A percentile compares a stretch with the other conserved stretches of the same genome.
Conservation (phyloP, 2,797 vertebrate species). For the Meriones psammophilus region DNA sequence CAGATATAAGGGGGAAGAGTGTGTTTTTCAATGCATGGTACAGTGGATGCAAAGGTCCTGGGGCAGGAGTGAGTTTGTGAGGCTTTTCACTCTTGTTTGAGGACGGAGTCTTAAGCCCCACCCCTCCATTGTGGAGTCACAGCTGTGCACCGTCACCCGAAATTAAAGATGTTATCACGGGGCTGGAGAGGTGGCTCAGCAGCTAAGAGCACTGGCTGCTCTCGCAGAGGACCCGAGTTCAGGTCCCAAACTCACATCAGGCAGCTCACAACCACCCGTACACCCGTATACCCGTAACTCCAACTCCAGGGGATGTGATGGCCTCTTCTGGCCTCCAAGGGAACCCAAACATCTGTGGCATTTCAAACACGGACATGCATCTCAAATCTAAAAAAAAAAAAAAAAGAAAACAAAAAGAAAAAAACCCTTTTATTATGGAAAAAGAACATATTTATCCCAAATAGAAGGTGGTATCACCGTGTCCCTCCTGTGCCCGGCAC, state of each 20-base stretch:
- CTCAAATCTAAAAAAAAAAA: not conserved
- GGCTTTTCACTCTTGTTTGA: not conserved
- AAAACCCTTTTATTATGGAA: not conserved
- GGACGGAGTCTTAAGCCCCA: not conserved
- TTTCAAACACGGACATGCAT: no score
- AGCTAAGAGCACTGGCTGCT: not conserved
- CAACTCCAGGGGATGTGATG: not conserved
- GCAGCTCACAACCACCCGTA: not conserved
- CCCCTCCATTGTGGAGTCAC: not conserved
- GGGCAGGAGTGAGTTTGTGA: not conserved
- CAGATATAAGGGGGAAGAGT: fast-evolving
- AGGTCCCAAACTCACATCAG: not conserved
- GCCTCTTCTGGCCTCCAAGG: not conserved
- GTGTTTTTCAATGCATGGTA: no score
- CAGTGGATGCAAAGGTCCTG: not conserved
- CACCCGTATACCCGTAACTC: not conserved
- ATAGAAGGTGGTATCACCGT: not conserved
- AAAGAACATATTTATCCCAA: not conserved
- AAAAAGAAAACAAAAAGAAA: no score
- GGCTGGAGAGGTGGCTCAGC: not conserved
- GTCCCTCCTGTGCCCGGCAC: not conserved
- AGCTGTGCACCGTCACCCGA: no score
- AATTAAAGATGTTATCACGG: not conserved
- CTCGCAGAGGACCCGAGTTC: not conserved
- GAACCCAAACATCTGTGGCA: not conserved